Percentiles rank a stretch among this genome's conserved stretches.
These are phyloP conservation scores for Fopius arisanus DNA, from an alignment of 1,140 invertebrate genomes.

Conservation along the genomic window DNA sequence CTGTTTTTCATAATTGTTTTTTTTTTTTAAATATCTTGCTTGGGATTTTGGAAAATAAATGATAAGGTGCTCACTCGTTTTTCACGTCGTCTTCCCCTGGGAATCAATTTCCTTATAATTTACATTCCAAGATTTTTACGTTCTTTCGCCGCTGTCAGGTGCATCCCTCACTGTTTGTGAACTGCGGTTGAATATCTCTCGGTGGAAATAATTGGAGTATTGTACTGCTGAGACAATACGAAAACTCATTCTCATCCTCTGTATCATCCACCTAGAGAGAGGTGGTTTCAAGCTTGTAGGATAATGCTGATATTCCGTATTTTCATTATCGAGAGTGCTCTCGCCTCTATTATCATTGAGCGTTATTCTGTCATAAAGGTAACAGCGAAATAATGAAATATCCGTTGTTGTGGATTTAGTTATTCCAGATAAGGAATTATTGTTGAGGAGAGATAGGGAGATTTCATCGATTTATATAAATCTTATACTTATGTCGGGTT, in stretches of 20 bases:
- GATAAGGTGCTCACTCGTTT: not conserved
- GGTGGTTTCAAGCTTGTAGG: not conserved
- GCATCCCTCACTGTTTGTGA: not conserved
- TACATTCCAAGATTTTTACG: not conserved
- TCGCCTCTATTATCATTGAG: not conserved
- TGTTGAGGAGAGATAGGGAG: too few species aligned
- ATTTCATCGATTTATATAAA: too few species aligned
- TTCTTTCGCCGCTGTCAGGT: not conserved
- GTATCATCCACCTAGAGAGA: not conserved
- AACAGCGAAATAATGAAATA: not conserved
- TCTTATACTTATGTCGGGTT: too few species aligned
- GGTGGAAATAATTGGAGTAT: not conserved
- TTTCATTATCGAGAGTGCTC: slow-evolving; percentile 1
- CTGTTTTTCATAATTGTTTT: too few species aligned
- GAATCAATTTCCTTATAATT: not conserved
- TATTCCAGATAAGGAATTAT: too few species aligned
- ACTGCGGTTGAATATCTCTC: not conserved
- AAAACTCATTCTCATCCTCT: not conserved
- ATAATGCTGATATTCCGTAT: not conserved
- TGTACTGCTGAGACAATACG: not conserved
- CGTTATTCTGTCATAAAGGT: not conserved
- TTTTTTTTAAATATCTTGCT: too few species aligned
- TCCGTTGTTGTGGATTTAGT: not conserved
- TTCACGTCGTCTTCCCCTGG: not conserved
- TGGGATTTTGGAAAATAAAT: not conserved